These are phyloP conservation scores for Pangasianodon hypophthalmus DNA, from an alignment of 2,113 vertebrate species.

Conservation along the genomic window DNA sequence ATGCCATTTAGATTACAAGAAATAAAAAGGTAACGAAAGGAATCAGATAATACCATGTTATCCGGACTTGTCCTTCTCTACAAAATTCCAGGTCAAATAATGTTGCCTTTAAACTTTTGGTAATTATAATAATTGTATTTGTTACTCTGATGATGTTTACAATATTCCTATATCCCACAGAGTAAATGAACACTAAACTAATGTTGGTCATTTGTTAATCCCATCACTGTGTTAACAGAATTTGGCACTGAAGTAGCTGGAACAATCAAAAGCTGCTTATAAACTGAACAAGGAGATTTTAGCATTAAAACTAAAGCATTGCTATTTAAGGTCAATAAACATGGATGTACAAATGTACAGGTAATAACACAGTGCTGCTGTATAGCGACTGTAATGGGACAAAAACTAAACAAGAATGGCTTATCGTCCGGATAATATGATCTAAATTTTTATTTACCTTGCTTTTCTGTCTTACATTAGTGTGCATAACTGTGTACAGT, in stretches of 20 bases:
- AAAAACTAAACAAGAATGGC: neutral
- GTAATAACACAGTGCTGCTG: neutral
- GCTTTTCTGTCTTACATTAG: neutral
- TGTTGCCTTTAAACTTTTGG: neutral
- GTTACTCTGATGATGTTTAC: neutral
- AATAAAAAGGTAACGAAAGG: neutral
- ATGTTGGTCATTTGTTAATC: neutral
- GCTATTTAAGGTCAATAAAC: neutral
- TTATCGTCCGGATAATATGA: neutral
- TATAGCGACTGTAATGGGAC: neutral
- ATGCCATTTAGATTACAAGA: neutral
- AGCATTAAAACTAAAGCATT: neutral
- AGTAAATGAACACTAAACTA: neutral
- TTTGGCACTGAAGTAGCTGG: neutral
- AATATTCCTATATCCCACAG: neutral
- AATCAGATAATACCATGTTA: neutral
- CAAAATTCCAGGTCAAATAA: neutral
- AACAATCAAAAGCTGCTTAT: neutral
- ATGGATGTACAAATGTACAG: neutral
- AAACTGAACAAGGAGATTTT: neutral
- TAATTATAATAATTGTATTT: neutral
- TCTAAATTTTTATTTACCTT: neutral
- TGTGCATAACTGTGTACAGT: slow-evolving; percentile 51
- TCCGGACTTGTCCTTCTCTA: neutral
- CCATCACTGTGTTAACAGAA: neutral